These are phyloP conservation scores for Rhombomys opimus DNA, from an alignment of 2,113 vertebrate species.

Conservation along the genomic window DNA sequence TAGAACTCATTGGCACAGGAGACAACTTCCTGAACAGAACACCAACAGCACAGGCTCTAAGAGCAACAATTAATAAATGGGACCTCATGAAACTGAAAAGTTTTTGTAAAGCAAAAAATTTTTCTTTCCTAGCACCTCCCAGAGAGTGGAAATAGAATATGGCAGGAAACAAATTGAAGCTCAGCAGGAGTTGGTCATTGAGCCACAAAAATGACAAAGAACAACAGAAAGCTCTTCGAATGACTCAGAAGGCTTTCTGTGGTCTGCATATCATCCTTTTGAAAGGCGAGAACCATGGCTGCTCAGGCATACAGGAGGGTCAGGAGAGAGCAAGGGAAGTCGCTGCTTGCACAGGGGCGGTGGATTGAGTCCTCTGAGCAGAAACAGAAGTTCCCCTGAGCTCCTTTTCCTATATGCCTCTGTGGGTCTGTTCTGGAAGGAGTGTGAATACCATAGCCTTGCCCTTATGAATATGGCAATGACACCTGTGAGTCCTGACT, in stretches of 20 bases:
- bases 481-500: not conserved
- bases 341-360: not conserved
- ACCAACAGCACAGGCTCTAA: too few species aligned
- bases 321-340: not conserved
- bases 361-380: too few species aligned
- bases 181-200: not conserved
- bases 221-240: not conserved
- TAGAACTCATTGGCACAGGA: too few species aligned
- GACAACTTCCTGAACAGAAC: too few species aligned
- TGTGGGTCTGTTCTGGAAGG: not conserved
- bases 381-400: not conserved
- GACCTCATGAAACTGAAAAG: too few species aligned
- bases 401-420: not conserved
- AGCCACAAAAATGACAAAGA: not conserved
- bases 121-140: not conserved
- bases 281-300: not conserved
- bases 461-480: accelerated
- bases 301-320: not conserved
- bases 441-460: accelerated
- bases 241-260: not conserved
- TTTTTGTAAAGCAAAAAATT: too few species aligned
- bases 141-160: constrained; percentile 24
- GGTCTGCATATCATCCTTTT: not conserved
- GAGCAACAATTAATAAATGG: too few species aligned
- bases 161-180: not conserved